Conservation (phyloP, 2,113 vertebrate genomes). For the Noctilio leporinus region DNA sequence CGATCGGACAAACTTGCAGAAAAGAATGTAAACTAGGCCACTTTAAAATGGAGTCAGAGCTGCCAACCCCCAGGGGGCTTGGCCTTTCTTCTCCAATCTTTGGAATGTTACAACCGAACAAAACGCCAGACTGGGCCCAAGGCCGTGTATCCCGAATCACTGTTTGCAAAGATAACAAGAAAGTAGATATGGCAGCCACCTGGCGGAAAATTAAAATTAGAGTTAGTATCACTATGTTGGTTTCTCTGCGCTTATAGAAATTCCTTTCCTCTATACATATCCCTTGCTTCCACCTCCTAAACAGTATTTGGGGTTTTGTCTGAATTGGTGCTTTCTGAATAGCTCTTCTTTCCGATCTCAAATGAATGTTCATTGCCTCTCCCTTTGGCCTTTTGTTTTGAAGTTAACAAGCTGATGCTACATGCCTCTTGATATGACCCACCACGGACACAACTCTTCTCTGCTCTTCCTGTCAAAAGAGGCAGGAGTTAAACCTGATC, state of each 20-base stretch:
- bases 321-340: not conserved
- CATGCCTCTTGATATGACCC: rapidly evolving
- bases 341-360: not conserved
- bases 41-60: not conserved
- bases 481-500: rapidly evolving
- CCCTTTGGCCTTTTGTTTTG: not conserved
- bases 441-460: rapidly evolving
- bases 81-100: not conserved
- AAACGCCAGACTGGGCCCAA: not conserved
- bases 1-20: not conserved
- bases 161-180: no score
- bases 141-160: not conserved
- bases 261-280: not conserved
- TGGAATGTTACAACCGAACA: not conserved
- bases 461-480: not conserved
- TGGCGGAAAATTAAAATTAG: not conserved
- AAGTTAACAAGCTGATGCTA: no score
- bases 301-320: not conserved
- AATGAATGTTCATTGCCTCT: not conserved
- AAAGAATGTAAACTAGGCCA: not conserved
- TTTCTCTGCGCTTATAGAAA: not conserved
- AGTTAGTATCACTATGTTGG: not conserved
- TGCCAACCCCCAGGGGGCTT: not conserved
- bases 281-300: not conserved
- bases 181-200: not conserved